Base-by-base conservation (phyloP, 2,888 invertebrate genomes). In the Drosophila kokeensis region DNA sequence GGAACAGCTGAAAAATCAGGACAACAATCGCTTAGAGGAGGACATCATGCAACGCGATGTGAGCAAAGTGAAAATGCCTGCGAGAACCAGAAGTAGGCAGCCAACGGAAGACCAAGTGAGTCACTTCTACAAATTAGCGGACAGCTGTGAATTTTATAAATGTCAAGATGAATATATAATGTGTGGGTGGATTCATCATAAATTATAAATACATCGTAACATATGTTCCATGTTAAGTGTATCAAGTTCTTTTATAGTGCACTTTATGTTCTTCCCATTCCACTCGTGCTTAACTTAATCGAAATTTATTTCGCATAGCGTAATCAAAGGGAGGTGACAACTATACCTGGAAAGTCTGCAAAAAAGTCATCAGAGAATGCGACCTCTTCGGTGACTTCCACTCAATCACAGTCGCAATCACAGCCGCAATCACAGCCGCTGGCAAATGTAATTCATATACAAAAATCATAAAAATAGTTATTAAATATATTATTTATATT, bases 21-120 rank as follows among this genome's bases (percentile, higher is more conserved):
- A 74, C 40, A 67, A 60, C 21, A 82, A 83, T 55, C 66, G 66
- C 53, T 52, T 45, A 45, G 24, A 24, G 38, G 48, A 64, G 27
- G 53, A 76, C 67, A 67, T 62, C 66, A 85, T 85, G 87, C 89
- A 88, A 42, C 84, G 84, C 7, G 84, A 83, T n/a, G 64, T 60
- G 54, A 68, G 54, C 34, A 75, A 72, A 38, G 32, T 38, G 8
- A 80, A 69, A 65, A 29, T 63, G 57, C 34, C 55, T 24, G 53
- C 67, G 36, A 69, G 69, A 48, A 63, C 64, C 48, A 59, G 54
- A 34, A 60, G 67, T 32, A 67, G 60, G 11, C 72, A 53, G 49
- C 24, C 66, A 7, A 54, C 63, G 24, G 85, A 84, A 29, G 80
- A 85, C 40, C 77, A 80, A 70, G 88, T 84, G 58, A 85, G 81